Evolutionary conservation across 2,113 vertebrate genomes (phyloP).

Genomic region (Glaucomys volans): DNA sequence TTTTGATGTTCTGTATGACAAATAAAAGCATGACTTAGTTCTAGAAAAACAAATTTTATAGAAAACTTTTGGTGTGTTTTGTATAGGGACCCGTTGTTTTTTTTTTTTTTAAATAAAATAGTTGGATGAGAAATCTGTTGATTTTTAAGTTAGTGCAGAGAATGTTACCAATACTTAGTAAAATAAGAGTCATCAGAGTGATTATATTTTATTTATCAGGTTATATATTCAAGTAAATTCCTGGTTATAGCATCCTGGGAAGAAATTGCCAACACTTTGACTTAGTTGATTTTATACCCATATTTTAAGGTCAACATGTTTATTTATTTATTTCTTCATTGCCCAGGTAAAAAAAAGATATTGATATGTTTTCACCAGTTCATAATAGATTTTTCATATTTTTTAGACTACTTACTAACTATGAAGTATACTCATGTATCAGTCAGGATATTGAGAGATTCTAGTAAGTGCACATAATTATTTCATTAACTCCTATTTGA

Average conservation of each 20-base stretch:
- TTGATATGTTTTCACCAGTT: neutral
- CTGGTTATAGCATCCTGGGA: neutral
- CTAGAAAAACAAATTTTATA: constrained; percentile 25
- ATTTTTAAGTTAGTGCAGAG: constrained; percentile 51
- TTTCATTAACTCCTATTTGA: constrained; percentile 41
- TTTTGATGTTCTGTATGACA: constrained; percentile 21
- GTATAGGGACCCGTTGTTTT: neutral
- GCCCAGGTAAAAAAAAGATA: constrained; percentile 17
- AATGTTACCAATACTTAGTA: constrained; percentile 16
- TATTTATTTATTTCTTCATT: constrained; percentile 57
- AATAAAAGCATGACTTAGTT: constrained; percentile 8
- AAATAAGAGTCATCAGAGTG: constrained; percentile 41
- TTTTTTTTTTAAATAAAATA: constrained; percentile 3
- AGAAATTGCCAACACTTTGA: neutral
- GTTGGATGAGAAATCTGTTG: constrained; percentile 35
- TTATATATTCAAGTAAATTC: constrained; percentile 57
- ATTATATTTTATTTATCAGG: neutral
- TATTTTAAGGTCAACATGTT: neutral
- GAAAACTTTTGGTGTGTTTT: constrained; percentile 36
- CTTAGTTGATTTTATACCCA: neutral
- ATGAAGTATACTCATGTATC: neutral
- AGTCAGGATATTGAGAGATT: constrained; percentile 18
- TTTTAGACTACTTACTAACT: constrained; percentile 8
- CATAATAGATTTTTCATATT: neutral
- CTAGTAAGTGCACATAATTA: neutral